These are phyloP conservation scores for Tetragnatha montana DNA, from an alignment of 2,888 invertebrate species.

Conservation along the genomic window DNA sequence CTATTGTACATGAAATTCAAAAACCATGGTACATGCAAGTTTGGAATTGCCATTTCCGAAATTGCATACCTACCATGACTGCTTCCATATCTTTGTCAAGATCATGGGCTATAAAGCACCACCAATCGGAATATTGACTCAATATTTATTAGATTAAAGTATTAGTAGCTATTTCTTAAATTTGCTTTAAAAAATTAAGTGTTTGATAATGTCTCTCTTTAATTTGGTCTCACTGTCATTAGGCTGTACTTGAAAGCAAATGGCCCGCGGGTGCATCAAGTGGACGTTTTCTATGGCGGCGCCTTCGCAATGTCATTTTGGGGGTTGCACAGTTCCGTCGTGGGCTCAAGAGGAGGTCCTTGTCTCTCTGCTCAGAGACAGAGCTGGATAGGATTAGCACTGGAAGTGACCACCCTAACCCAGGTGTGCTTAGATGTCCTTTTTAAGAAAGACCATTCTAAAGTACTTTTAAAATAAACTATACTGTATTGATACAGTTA, in stretches of 20 bases:
- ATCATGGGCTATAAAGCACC: no score
- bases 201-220: neutral
- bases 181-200: neutral
- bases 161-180: neutral
- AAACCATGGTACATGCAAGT: no score
- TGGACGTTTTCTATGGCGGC: conserved; percentile 93
- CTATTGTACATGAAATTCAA: no score
- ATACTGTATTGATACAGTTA: no score
- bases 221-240: neutral
- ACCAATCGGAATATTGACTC: no score
- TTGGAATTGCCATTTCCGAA: no score
- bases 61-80: no score
- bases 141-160: no score
- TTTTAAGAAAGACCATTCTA: neutral
- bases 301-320: conserved; percentile 91
- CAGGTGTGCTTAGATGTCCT: conserved; percentile 71
- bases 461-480: no score
- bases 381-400: conserved; percentile 72
- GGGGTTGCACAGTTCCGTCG: conserved; percentile 92
- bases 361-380: conserved; percentile 74
- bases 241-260: conserved; percentile 91
- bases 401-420: conserved; percentile 74
- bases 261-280: conserved; percentile 90
- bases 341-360: conserved; percentile 79
- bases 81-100: no score